phyloP scores from a whole-genome alignment of 2,113 vertebrate species.

The Lampris incognitus region DNA sequence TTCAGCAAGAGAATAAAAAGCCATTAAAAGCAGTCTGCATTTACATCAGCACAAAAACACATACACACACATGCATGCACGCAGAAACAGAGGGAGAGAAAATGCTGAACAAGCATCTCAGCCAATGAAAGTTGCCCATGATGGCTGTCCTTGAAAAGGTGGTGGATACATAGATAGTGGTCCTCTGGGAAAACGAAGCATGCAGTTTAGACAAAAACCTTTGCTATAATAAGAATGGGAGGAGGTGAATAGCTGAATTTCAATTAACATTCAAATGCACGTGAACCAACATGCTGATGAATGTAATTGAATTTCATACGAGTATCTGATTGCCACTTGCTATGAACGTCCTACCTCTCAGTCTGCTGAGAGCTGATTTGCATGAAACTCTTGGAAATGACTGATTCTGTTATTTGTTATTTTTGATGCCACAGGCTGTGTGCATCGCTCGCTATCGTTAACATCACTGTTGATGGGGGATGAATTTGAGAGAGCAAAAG shows the following conservation, averaged over 20 bases:
- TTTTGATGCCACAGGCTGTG: not conserved
- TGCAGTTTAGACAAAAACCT: slow-evolving; percentile 28
- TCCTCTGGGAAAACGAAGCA: slow-evolving; percentile 15
- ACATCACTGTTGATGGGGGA: not conserved
- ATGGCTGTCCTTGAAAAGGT: slow-evolving; percentile 53
- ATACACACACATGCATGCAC: slow-evolving; percentile 14
- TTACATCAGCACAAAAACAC: not conserved
- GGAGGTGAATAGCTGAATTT: not conserved
- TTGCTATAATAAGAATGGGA: not conserved
- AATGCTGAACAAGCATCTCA: slow-evolving; percentile 60
- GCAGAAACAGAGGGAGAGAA: not conserved
- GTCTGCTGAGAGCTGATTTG: slow-evolving; percentile 4
- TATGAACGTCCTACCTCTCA: not conserved
- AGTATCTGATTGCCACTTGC: slow-evolving; percentile 6
- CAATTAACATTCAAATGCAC: slow-evolving; percentile 45
- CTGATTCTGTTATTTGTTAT: not conserved
- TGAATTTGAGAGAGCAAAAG: not conserved
- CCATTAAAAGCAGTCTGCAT: not conserved
- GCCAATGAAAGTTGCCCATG: slow-evolving; percentile 35
- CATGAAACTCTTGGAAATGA: not conserved
- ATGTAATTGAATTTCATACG: slow-evolving; percentile 10
- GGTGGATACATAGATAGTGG: slow-evolving; percentile 33
- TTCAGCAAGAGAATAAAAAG: slow-evolving; percentile 52
- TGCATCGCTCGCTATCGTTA: not conserved
- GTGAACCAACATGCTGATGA: slow-evolving; percentile 20